A percentile compares a stretch with the other conserved stretches of the same genome.
Evolutionary conservation across 2,113 vertebrate genomes (phyloP).

Genomic region (Channa argus): DNA sequence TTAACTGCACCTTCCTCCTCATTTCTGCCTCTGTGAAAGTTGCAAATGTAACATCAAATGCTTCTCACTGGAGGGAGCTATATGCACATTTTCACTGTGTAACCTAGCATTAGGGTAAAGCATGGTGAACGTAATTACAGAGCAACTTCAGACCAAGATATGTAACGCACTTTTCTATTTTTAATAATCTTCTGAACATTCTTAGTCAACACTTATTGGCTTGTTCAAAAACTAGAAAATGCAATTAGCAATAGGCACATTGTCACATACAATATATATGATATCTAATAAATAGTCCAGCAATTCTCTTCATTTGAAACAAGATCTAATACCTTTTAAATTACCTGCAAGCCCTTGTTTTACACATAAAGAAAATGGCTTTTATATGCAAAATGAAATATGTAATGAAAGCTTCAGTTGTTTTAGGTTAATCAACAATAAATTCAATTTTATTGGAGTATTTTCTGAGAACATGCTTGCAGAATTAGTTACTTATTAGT

Average conservation of each 20-base stretch:
- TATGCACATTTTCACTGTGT: conserved; percentile 18
- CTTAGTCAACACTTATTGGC: neutral
- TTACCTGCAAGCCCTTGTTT: neutral
- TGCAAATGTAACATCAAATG: conserved; percentile 21
- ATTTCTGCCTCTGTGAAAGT: neutral
- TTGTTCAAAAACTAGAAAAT: neutral
- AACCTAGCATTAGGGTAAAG: neutral
- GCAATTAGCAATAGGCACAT: neutral
- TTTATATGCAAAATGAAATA: neutral
- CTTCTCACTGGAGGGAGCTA: conserved; percentile 44
- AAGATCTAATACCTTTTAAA: too few species aligned
- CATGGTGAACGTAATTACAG: neutral
- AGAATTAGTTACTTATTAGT: neutral
- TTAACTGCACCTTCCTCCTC: neutral
- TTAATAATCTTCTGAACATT: neutral
- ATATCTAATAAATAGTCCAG: neutral
- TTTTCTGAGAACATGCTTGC: neutral
- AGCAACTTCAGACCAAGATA: too few species aligned
- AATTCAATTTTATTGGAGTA: too few species aligned
- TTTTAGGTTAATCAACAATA: neutral
- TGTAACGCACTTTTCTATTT: too few species aligned
- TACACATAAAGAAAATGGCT: neutral
- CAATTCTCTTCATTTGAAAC: neutral
- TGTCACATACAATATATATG: neutral
- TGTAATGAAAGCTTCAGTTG: neutral